These are phyloP conservation scores for Apodemus agrarius DNA, from an alignment of 2,797 vertebrate genomes.

Conservation along the genomic window DNA sequence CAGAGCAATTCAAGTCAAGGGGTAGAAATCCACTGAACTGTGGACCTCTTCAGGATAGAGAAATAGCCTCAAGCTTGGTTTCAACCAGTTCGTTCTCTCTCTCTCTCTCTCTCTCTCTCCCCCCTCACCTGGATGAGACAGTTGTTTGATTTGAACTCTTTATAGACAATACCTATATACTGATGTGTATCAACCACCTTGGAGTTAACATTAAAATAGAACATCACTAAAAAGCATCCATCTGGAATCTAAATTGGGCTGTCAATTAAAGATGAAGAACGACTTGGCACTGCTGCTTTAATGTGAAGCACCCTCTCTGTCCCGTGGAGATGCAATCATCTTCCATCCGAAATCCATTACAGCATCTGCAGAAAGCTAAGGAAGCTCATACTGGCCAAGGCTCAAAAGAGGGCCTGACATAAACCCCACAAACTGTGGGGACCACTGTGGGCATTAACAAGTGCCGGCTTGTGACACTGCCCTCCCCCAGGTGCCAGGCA, in stretches of 20 bases:
- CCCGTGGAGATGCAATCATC: conserved; percentile 62
- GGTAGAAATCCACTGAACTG: conserved; percentile 73
- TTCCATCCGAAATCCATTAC: conserved; percentile 64
- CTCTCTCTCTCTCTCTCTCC: too few relatives aligned
- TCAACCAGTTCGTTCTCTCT: neutral
- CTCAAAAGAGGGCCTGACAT: conserved; percentile 42
- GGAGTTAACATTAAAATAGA: conserved; percentile 64
- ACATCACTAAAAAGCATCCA: conserved; percentile 48
- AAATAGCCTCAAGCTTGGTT: conserved; percentile 39
- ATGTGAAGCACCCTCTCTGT: conserved; percentile 63
- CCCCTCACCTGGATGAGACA: neutral
- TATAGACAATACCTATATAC: neutral
- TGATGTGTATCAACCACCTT: conserved; percentile 29
- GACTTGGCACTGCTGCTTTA: conserved; percentile 66
- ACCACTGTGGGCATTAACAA: neutral
- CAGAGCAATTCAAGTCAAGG: conserved; percentile 81
- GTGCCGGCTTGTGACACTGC: conserved; percentile 51
- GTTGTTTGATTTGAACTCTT: conserved; percentile 33
- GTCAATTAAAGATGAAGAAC: conserved; percentile 76
- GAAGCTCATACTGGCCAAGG: conserved; percentile 43
- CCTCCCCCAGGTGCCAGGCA: conserved; percentile 55
- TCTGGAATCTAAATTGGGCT: conserved; percentile 64
- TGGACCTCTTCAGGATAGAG: conserved; percentile 59
- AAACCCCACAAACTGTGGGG: conserved; percentile 16
- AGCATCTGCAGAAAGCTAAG: conserved; percentile 42